Base-by-base conservation (phyloP, 2,113 vertebrate species). In the Epinephelus lanceolatus region DNA sequence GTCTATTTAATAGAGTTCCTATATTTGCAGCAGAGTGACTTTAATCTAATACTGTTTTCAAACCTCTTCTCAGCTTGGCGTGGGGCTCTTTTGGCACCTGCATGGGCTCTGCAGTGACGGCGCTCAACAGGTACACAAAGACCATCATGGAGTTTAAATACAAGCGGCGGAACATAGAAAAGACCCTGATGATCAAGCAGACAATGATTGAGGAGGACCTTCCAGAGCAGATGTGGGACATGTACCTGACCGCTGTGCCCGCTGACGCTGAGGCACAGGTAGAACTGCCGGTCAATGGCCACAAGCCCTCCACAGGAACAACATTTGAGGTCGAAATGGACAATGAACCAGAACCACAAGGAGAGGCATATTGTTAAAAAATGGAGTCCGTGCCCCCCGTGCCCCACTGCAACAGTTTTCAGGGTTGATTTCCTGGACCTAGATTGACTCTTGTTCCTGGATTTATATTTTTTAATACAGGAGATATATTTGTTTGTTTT, bases 11-110 rank as follows among this genome's bases (percentile, higher is more conserved):
- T 30, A 30, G 30, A 30, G 4, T 30, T 30, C 4, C 30, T 30
- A 30, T 30, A 30, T 30, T 30, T 30, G 30, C 30, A 57, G 57
- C 33, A 17, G 18, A 53, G 8, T 61, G n/a, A 66, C 27, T 53
- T 42, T 0, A 18, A 14, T 53, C 45, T 73, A 6, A 66, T 2
- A 0, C 13, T 30, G 15, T 80, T 78, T 71, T 42, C 37, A 6
- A 57, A 5, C 37, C 27, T 84, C 27, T 40, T 30, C 30, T 18
- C 86, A 98, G 98, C 77, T 93, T 99, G 0, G 96, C 97, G 0
- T 98, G 97, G 97, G 89, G 95, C 47, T 98, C 97, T 2, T 98
- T 97, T 0, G 95, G 96, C 8, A 97, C 97, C 91, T 98, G 97
- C 66, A 97, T 98, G 98, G 96, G 93, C n/a, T 97, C 96, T 0